Evolutionary conservation across 2,113 vertebrate species (phyloP), one percentile per base, ranked within the genome.

Genomic region (Phaethornis superciliosus): DNA sequence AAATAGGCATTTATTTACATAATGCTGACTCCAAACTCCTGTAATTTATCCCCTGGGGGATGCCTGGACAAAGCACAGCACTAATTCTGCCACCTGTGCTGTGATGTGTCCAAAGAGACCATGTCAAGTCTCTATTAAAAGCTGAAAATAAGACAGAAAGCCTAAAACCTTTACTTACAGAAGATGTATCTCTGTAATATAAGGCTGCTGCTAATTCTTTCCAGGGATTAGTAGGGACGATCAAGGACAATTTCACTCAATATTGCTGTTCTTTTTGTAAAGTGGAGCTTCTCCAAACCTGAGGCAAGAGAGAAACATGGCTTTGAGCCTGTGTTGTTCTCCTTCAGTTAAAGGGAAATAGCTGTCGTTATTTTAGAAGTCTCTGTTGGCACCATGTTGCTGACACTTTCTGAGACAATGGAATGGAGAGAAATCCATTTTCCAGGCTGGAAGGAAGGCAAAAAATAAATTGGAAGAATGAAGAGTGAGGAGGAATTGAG

Each of bases 341-440:
- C 83, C 40, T 75, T 89, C 95, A 84, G 81, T 84, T 93, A 64
- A 17, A 87, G 28, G 90, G 92, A 89, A 95, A 79, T 89, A 58
- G 63, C 92, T 93, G 93, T 85, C 95, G 94, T 77, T 91, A 77
- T 92, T 89, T 85, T 11, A 90, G 64, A 93, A 75, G 70, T 79
- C 93, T 81, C 49, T 68, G 30, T 51, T 51, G 87, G 84, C 81
- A 72, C 58, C 46, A 14, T 3, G 3, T 65, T 37, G 54, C 91
- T 7, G 37, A 86, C 49, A 13, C 24, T 71, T 70, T 70, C 83
- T 11, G 26, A 89, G 81, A 81, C 91, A 92, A 56, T 11, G 14
- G n/a, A 86, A 92, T n/a, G 54, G 94, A 81, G 81, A 90, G 92
- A 81, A 95, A 95, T 95, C 94, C 67, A 65, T 94, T 94, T 96